phyloP scores from a whole-genome alignment of 2,797 vertebrate species.

The Philypnodon macrostomus region DNA sequence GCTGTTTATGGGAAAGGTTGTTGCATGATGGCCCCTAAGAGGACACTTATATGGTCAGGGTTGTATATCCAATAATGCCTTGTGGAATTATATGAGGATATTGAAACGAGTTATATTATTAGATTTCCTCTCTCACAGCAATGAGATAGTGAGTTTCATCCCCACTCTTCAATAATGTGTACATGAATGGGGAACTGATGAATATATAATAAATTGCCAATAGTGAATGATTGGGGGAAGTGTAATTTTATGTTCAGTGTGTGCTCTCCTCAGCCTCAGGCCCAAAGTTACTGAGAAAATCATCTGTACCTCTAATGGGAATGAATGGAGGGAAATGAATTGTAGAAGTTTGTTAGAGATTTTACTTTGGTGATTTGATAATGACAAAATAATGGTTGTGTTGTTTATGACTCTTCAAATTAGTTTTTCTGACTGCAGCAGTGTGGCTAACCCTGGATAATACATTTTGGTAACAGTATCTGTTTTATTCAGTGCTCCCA shows the following conservation, averaged over 20 bases:
- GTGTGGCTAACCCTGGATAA: not conserved
- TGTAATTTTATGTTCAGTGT: too few species aligned
- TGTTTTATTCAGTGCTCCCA: not conserved
- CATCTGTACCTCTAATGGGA: too few species aligned
- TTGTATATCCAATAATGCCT: not conserved
- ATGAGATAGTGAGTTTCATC: conserved; percentile 1
- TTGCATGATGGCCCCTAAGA: conserved; percentile 21
- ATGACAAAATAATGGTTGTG: not conserved
- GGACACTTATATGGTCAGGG: conserved; percentile 14
- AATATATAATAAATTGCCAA: not conserved
- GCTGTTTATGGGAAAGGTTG: conserved; percentile 22
- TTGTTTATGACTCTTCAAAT: not conserved
- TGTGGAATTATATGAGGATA: conserved; percentile 11
- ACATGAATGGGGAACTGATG: too few species aligned
- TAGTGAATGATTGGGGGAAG: too few species aligned
- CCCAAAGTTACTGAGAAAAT: too few species aligned
- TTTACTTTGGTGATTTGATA: not conserved
- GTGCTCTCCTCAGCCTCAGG: too few species aligned
- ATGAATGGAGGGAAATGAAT: too few species aligned
- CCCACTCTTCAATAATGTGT: not conserved
- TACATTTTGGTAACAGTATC: not conserved
- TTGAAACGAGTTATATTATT: conserved; percentile 5
- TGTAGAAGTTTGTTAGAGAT: too few species aligned
- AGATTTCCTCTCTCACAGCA: not conserved
- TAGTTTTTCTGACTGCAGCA: not conserved